A percentile compares a stretch with the other conserved stretches of the same genome.
Conservation (phyloP, 2,797 vertebrate species). For the Cygnus olor region DNA sequence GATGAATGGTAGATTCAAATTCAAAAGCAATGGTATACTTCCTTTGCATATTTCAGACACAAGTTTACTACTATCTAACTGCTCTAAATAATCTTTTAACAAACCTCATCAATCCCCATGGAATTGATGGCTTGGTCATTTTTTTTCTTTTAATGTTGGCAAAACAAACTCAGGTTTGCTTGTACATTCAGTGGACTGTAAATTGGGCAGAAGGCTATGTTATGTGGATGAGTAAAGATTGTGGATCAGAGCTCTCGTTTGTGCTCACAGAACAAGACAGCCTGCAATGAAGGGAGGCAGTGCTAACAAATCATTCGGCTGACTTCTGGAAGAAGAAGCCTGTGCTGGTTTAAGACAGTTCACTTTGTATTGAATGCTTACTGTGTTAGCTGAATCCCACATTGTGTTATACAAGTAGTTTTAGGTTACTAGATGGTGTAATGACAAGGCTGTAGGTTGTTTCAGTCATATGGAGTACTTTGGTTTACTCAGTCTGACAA, state of each 20-base stretch:
- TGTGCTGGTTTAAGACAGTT: not conserved
- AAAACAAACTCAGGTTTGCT: not conserved
- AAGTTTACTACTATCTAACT: not conserved
- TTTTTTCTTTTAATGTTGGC: not conserved
- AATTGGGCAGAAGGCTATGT: not conserved
- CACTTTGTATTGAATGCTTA: not conserved
- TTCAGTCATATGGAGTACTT: not conserved
- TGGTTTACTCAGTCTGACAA: not conserved
- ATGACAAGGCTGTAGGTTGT: not conserved
- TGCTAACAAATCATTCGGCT: not conserved
- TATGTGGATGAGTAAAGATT: not conserved
- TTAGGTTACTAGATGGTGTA: not conserved
- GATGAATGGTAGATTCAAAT: not conserved
- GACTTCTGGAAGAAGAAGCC: not conserved
- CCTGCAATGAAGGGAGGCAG: fast-evolving
- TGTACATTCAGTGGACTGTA: not conserved
- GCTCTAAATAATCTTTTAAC: not conserved
- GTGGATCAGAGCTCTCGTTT: not conserved
- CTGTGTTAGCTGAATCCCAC: not conserved
- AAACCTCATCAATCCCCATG: not conserved
- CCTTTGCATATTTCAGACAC: not conserved
- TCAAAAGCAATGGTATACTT: not conserved
- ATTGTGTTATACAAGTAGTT: fast-evolving
- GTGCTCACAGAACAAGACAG: not conserved
- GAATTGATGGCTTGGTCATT: not conserved